Conservation (phyloP, 2,797 vertebrate genomes). For the Limnodromus scolopaceus region DNA sequence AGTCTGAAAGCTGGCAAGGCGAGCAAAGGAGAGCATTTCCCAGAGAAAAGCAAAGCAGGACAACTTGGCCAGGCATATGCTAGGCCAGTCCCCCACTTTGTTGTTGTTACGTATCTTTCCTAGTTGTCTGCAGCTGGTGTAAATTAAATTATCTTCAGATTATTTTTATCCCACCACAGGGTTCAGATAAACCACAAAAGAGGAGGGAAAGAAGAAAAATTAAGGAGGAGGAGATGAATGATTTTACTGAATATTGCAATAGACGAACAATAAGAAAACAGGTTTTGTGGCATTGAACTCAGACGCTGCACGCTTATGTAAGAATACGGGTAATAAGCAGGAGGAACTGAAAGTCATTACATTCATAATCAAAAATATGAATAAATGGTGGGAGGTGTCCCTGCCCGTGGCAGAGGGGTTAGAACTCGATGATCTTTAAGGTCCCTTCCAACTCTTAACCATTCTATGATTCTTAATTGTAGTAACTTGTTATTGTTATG, state of each 20-base stretch:
- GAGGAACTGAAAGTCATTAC: background rate
- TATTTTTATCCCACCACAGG: background rate
- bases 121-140: background rate
- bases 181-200: background rate
- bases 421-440: too few relatives aligned
- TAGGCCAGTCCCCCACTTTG: too few relatives aligned
- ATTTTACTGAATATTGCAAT: background rate
- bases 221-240: rapidly evolving
- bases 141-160: background rate
- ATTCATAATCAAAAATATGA: background rate
- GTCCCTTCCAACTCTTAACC: too few relatives aligned
- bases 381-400: too few relatives aligned
- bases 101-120: background rate
- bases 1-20: background rate
- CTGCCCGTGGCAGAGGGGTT: too few relatives aligned
- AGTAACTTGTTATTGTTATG: background rate
- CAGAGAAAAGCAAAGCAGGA: background rate
- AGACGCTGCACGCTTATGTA: background rate
- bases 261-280: background rate
- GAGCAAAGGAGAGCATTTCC: background rate
- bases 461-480: too few relatives aligned
- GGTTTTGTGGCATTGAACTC: background rate
- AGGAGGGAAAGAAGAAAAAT: background rate
- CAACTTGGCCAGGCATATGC: background rate
- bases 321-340: background rate